A percentile compares a stretch with the other conserved stretches of the same genome.
phyloP scores from a whole-genome alignment of 1,140 invertebrate genomes.

The Hypothenemus hampei region DNA sequence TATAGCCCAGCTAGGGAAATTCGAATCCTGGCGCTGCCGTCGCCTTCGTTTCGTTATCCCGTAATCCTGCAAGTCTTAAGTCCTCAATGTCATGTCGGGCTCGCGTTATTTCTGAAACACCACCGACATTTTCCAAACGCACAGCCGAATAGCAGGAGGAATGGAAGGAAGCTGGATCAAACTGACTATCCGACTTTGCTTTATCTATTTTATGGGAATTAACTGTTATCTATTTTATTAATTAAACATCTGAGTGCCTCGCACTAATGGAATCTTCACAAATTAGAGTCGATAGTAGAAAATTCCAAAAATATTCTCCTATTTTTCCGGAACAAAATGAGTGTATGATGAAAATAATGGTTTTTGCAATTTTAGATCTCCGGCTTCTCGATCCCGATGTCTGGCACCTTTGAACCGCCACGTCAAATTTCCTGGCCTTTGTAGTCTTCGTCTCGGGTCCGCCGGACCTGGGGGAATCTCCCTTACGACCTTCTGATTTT shows the following conservation, averaged over 20 bases:
- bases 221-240: slow-evolving; percentile 2
- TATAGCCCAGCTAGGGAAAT: background rate
- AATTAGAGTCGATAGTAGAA: too few relatives aligned
- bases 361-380: too few relatives aligned
- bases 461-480: background rate
- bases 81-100: background rate
- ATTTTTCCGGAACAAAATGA: too few relatives aligned
- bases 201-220: slow-evolving; percentile 4
- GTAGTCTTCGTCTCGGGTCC: slow-evolving; percentile 16
- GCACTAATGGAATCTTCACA: too few relatives aligned
- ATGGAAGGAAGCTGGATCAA: background rate
- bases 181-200: slow-evolving; percentile 6
- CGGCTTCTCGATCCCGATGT: too few relatives aligned
- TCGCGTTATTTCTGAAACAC: background rate
- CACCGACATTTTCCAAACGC: background rate
- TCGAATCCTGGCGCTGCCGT: background rate
- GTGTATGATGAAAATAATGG: too few relatives aligned
- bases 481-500: slow-evolving; percentile 21
- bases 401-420: slow-evolving; percentile 30
- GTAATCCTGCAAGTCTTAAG: slow-evolving; percentile 3
- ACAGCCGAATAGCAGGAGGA: background rate
- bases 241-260: slow-evolving; percentile 4
- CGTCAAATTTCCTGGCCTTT: slow-evolving; percentile 30
- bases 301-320: too few relatives aligned
- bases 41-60: background rate